Base-by-base conservation (phyloP, 2,113 vertebrate species). In the Xiphophorus hellerii region DNA sequence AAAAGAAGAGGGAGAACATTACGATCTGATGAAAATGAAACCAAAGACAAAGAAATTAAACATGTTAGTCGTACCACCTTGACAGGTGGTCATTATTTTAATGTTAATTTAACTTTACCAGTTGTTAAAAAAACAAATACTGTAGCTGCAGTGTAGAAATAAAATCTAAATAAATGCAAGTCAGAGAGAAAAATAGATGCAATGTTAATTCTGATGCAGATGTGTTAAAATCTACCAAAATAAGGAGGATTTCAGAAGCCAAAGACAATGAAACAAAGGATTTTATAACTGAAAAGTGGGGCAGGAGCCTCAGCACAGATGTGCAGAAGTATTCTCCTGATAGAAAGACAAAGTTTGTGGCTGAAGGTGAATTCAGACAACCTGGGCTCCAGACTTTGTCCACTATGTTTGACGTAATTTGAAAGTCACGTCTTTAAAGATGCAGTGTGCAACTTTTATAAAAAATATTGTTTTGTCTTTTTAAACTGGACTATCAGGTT, bases 221-320 rank as follows among this genome's bases (percentile, higher is more conserved):
- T 20, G 44, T 6, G 17, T 48, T 48, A 15, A 48, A 48, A 44
- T 13, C 42, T 4, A 44, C 42, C 42, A 44, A 44, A 44, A 58
- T 11, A 58, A n/a, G 1, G 22, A 58, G 22, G 8, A 58, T n/a
- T 58, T 58, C n/a, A 58, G 9, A 58, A 58, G 20, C n/a, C 51
- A 58, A 58, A n/a, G 51, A 10, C 13, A 30, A 2, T 30, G 28
- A 62, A 30, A 62, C 28, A 62, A 84, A 87, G 83, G 81, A 51
- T 62, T 77, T 84, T 77, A 84, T 91, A 84, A 84, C 83, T 42
- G 77, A 81, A 84, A 73, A 91, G 86, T 86, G 78, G 88, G 85
- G 65, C 87, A 81, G 72, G 42, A 71, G 77, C 76, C 77, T 71
- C 51, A 68, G 70, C 77, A 73, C 70, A 48, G 70, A 81, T 84